Evolutionary conservation across 2,113 vertebrate species (phyloP).

Genomic region (Gymnocephalus cernua): DNA sequence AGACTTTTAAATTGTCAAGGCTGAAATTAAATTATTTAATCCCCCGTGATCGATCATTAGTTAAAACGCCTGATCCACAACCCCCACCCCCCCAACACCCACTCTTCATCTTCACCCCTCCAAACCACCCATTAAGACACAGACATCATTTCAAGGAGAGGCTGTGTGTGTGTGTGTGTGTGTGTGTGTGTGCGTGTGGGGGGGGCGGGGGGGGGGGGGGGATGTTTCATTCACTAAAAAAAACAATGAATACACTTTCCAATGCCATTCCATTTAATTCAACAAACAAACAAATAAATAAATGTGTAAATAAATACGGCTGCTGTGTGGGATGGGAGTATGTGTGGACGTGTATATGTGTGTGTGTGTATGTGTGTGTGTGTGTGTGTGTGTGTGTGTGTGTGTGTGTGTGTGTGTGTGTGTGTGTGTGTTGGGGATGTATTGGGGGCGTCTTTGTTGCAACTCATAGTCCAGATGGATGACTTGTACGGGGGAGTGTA

Average conservation of each 20-base stretch:
- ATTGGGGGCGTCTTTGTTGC: conserved; percentile 83
- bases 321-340: conserved; percentile 43
- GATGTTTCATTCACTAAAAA: conserved; percentile 70
- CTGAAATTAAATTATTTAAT: conserved; percentile 80
- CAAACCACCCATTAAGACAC: conserved; percentile 55
- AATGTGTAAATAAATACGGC: conserved; percentile 74
- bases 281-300: conserved; percentile 81
- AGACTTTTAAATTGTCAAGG: conserved; percentile 79
- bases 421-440: conserved; percentile 62
- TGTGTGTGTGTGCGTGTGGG: not conserved
- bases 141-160: conserved; percentile 51
- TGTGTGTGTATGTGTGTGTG: conserved; percentile 49
- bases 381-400: conserved; percentile 18
- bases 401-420: conserved; percentile 22
- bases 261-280: conserved; percentile 72
- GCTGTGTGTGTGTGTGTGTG: not conserved
- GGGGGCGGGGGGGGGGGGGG: not conserved
- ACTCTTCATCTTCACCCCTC: conserved; percentile 8
- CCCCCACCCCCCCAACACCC: not conserved
- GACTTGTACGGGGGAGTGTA: conserved; percentile 82
- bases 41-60: conserved; percentile 78
- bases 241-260: conserved; percentile 68
- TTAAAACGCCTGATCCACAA: conserved; percentile 61
- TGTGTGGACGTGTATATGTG: conserved; percentile 22
- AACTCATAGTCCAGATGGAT: conserved; percentile 86